Base-by-base conservation (phyloP, 2,888 invertebrate genomes). In the Diplazon laetatorius region DNA sequence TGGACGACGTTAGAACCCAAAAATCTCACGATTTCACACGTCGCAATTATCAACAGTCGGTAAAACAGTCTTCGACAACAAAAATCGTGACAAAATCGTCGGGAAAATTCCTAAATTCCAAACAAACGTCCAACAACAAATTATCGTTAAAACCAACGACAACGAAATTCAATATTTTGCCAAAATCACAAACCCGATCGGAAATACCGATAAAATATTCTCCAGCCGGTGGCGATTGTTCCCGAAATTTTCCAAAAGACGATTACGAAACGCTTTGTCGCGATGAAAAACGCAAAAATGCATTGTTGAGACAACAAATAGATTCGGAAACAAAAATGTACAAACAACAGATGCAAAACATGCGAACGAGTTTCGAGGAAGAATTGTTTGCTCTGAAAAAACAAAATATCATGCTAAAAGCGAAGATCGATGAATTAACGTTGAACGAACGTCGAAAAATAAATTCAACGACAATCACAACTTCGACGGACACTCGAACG, bases 331-430 rank as follows among this genome's bases (percentile, higher is more conserved):
- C 85, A 9, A 88, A 88, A 60, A 74, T 85, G 10, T 89, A 90
- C 76, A 91, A 89, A 57, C 84, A 79, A 4, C 89, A 89, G 71
- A 88, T 91, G 25, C 88, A 89, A 52, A 85, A 80, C 8, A 88
- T 89, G 86, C 85, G 88, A 18, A 80, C 85, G 10, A 85, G 88
- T 0, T 89, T 89, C 62, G 91, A 91, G 71, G 87, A 88, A 66
- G 90, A 91, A 75, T 59, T 90, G 16, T 91, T 90, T 68, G 77
- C 86, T 0, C 60, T 91, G 1, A 91, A 89, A 42, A 91, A 89
- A 30, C 88, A 90, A 57, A 91, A 90, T 60, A 89, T 90, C 6
- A 81, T 90, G 62, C 75, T 91, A 14, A 90, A 90, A 62, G 84
- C 89, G 0, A 90, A 89, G 71, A 74, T 89, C 0, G 90, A 91